phyloP scores from a whole-genome alignment of 23 tunicate species.

The Corella eumyota region DNA sequence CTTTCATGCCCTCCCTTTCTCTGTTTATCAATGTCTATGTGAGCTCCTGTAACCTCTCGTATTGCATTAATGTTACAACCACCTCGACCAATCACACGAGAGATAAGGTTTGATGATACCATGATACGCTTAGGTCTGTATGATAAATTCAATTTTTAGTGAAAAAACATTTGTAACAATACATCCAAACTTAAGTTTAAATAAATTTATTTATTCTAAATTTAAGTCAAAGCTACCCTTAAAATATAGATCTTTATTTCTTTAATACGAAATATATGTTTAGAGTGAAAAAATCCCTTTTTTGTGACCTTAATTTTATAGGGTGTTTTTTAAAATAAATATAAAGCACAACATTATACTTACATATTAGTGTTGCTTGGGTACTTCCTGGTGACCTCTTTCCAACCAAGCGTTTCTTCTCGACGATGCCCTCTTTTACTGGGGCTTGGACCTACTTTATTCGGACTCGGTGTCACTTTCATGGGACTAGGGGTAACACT shows the following conservation, averaged over 20 bases:
- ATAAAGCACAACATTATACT: no score
- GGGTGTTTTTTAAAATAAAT: no score
- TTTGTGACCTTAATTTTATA: no score
- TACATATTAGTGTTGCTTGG: slow-evolving; percentile 1
- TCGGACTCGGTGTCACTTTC: slow-evolving; percentile 11
- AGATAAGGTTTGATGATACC: slow-evolving; percentile 76
- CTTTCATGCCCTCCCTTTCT: slow-evolving; percentile 87
- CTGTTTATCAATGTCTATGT: slow-evolving; percentile 96
- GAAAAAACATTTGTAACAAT: no score
- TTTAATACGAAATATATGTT: not conserved
- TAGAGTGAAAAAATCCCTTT: not conserved
- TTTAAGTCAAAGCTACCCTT: no score
- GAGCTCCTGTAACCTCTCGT: slow-evolving; percentile 93
- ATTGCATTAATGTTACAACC: slow-evolving; percentile 98
- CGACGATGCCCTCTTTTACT: slow-evolving; percentile 23
- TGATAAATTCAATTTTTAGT: not conserved
- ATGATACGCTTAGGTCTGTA: slow-evolving; percentile 56
- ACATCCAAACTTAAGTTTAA: no score
- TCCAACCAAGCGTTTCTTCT: slow-evolving; percentile 92
- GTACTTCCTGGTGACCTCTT: slow-evolving; percentile 57
- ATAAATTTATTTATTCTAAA: no score
- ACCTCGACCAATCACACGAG: slow-evolving; percentile 96
- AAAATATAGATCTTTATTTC: no score
- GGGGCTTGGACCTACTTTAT: slow-evolving; percentile 28
- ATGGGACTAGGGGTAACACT: not conserved